phyloP scores from a whole-genome alignment of 2,797 vertebrate genomes.

The Eleutherodactylus coqui region DNA sequence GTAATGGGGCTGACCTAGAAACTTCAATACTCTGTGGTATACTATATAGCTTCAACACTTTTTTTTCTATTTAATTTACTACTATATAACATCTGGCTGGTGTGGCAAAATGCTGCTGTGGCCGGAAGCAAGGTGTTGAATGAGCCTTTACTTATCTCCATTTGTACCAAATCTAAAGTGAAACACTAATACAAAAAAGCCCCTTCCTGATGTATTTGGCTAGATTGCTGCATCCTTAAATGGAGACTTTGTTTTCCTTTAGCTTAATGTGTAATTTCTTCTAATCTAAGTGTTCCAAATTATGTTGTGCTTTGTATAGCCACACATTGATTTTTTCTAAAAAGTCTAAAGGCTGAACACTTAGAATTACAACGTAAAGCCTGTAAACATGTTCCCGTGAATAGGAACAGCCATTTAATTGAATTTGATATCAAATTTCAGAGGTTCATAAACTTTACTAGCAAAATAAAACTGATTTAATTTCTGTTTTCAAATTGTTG shows the following conservation, averaged over 20 bases:
- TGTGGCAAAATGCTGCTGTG: background rate
- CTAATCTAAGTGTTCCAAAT: conserved; percentile 24
- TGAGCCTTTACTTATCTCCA: background rate
- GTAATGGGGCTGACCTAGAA: background rate
- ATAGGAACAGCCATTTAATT: conserved; percentile 31
- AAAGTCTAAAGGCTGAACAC: conserved; percentile 50
- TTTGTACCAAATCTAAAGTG: background rate
- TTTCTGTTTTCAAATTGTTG: conserved; percentile 32
- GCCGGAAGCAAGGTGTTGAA: background rate
- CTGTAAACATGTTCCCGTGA: conserved; percentile 51
- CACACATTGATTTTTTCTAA: conserved; percentile 50
- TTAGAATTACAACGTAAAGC: conserved; percentile 54
- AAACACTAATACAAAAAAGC: background rate
- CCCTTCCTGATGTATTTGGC: background rate
- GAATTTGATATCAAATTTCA: conserved; percentile 51
- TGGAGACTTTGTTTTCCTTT: background rate
- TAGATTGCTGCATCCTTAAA: background rate
- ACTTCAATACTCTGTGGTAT: background rate
- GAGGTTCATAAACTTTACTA: conserved; percentile 53
- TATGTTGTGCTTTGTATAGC: conserved; percentile 40
- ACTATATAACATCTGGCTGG: background rate
- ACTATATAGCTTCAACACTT: background rate
- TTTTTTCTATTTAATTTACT: background rate
- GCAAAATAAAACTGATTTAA: conserved; percentile 36
- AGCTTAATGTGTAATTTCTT: conserved; percentile 33